Percentiles rank a stretch among this genome's conserved stretches.
Conservation (phyloP, 2,797 vertebrate species). For the Molothrus aeneus region DNA sequence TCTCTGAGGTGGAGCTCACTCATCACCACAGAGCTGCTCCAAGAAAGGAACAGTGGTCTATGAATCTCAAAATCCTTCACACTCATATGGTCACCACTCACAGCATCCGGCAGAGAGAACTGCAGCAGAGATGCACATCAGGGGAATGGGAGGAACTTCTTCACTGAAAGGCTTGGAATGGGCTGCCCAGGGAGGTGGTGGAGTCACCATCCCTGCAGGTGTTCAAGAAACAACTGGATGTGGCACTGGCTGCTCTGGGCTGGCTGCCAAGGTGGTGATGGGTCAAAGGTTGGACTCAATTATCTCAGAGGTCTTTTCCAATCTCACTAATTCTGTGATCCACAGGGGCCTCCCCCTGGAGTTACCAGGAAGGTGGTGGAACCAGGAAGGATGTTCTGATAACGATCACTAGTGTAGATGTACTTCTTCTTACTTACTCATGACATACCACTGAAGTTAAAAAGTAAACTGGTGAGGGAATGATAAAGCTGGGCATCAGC, state of each 20-base stretch:
- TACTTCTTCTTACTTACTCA: not conserved
- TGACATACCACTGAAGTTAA: not conserved
- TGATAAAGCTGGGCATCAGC: not conserved
- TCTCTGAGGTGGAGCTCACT: not conserved
- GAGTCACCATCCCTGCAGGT: not conserved
- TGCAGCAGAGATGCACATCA: not conserved
- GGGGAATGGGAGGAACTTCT: not conserved
- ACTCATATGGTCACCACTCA: rapidly evolving
- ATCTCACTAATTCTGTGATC: not conserved
- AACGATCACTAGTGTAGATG: not conserved
- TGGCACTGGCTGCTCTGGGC: not conserved
- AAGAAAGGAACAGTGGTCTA: not conserved
- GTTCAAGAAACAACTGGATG: not conserved
- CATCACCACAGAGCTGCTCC: rapidly evolving
- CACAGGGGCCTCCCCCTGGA: not conserved
- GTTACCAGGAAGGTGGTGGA: not conserved
- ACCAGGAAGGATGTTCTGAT: not conserved
- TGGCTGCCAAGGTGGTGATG: not conserved
- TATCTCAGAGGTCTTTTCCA: not conserved
- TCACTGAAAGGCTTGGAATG: not conserved
- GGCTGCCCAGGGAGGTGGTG: not conserved
- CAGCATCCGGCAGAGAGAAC: not conserved
- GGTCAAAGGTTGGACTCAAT: not conserved
- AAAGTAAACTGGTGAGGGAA: not conserved
- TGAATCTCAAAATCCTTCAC: not conserved